Conservation (phyloP, 2,797 vertebrate genomes). For the Sebastolobus altivelis region DNA sequence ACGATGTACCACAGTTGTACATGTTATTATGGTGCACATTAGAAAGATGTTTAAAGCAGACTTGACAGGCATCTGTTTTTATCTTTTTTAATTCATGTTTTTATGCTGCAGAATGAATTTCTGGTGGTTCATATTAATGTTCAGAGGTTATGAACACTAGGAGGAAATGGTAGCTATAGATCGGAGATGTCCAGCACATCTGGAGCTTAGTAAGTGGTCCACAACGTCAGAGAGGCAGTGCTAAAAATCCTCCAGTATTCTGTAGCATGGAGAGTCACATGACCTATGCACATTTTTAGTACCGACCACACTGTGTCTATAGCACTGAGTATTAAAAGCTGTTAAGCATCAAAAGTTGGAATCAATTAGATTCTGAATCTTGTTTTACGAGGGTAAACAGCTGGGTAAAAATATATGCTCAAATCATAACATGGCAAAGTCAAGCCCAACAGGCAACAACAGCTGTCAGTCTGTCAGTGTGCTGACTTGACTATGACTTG, state of each 20-base stretch:
- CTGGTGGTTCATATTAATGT: not conserved
- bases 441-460: too few relatives aligned
- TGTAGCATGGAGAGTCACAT: not conserved
- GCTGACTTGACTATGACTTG: too few relatives aligned
- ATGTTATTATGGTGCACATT: conserved; percentile 1
- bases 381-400: too few relatives aligned
- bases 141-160: not conserved
- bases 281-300: not conserved
- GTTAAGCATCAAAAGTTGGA: not conserved
- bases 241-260: not conserved
- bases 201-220: not conserved
- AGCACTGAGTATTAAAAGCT: not conserved
- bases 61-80: not conserved
- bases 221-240: not conserved
- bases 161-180: not conserved
- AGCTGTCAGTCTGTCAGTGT: too few relatives aligned
- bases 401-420: too few relatives aligned
- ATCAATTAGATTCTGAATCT: not conserved
- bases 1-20: not conserved
- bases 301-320: not conserved
- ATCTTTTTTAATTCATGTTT: not conserved
- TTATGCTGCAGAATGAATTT: not conserved
- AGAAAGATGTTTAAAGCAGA: not conserved
- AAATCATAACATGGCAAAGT: too few relatives aligned
- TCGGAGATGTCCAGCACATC: not conserved